Evolutionary conservation across 2,113 vertebrate genomes (phyloP).

Genomic region (Hyperoodon ampullatus): DNA sequence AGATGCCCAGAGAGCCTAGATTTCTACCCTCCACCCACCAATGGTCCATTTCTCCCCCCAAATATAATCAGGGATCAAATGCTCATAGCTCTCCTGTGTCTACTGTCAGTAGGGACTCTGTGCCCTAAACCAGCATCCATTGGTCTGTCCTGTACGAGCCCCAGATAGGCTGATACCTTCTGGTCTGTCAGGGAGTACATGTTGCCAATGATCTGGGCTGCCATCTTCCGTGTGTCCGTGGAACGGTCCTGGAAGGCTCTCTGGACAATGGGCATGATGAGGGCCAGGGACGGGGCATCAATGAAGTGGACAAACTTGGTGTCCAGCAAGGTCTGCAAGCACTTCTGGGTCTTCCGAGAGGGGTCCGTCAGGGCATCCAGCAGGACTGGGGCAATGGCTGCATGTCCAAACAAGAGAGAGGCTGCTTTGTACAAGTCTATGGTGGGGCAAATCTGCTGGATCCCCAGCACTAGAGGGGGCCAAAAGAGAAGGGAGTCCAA

Average conservation of each 20-base stretch:
- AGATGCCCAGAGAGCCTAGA: background rate
- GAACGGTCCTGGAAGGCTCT: slow-evolving; percentile 98
- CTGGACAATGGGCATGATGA: slow-evolving; percentile 99
- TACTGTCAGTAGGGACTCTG: background rate
- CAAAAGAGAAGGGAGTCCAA: background rate
- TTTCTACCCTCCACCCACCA: background rate
- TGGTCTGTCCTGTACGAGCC: background rate
- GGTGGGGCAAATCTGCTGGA: background rate
- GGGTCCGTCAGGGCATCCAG: slow-evolving; percentile 98
- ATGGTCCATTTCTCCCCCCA: background rate
- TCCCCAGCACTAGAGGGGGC: background rate
- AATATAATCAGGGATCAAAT: background rate
- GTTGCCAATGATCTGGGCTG: slow-evolving; percentile 99
- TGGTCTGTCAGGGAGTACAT: slow-evolving; percentile 99
- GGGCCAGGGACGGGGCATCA: slow-evolving; percentile 96
- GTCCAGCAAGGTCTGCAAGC: slow-evolving; percentile 96
- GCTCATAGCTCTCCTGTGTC: background rate
- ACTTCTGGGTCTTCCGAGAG: slow-evolving; percentile 95
- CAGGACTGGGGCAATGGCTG: slow-evolving; percentile 96
- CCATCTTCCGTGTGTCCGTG: slow-evolving; percentile 99
- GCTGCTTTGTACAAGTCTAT: background rate
- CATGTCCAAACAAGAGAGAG: slow-evolving; percentile 50
- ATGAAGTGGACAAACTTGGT: slow-evolving; percentile 99
- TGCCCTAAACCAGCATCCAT: background rate
- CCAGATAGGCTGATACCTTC: slow-evolving; percentile 87